Base-by-base conservation (phyloP, 2,797 vertebrate species). In the Chaenodraco wilsoni region DNA sequence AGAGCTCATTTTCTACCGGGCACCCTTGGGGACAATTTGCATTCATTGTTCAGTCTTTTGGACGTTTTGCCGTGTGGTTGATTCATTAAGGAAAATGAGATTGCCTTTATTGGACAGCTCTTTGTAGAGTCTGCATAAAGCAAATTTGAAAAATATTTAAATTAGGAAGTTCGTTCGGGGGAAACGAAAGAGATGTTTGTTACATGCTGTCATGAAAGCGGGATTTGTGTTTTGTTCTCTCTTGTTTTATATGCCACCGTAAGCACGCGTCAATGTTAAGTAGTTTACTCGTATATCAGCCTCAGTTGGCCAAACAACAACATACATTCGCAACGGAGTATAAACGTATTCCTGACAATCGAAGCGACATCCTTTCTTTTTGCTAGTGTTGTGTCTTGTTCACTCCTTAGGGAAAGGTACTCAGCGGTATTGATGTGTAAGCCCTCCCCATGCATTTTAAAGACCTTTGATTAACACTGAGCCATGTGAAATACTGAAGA, bases 81-180 rank as follows among this genome's bases (percentile, higher is more conserved):
- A 81, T 63, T 90, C 82, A 84, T 90, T 87, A 82, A 77, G 65
- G 79, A 83, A 81, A 87, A 86, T 71, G 69, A 81, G 74, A 65
- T 70, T 0, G 57, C 21, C 71, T 87, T 87, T 78, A 86, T 83
- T 76, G 65, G 72, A 63, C 62, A 48, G 48, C 65, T 79, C 52
- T 79, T 48, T 51, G 75, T 52, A 8, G 33, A 69, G 51, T 76
- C 68, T 74, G 65, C 82, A 64, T 66, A 80, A 70, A 81, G 59
- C 48, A 76, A 48, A 74, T 70, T 59, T 79, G 74, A 58, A 58
- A 37, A 65, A n/a, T 69, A 63, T 69, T 59, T 72, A 48, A 75
- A 75, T 79, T 51, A 75, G 23, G 54, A 74, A 45, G 67, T 66
- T 76, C 2, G 66, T 76, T 76, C 79, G 65, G 43, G 73, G 16